A percentile compares a stretch with the other conserved stretches of the same genome.
phyloP scores from a whole-genome alignment of 2,888 invertebrate genomes.

The Tipula unca region DNA sequence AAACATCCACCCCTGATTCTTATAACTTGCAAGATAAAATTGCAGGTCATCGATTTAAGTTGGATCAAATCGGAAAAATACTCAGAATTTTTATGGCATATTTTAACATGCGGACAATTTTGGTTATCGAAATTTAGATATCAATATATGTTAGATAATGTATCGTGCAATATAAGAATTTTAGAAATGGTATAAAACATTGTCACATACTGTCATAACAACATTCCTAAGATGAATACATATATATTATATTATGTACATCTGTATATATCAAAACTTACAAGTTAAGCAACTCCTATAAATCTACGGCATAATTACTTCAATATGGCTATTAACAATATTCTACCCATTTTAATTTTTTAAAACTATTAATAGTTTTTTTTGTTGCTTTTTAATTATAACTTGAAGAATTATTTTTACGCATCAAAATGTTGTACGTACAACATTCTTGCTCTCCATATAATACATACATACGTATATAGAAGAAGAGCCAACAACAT shows the following conservation, averaged over 20 bases:
- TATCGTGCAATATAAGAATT: too few relatives aligned
- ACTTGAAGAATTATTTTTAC: constrained; percentile 14
- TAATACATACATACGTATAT: not conserved
- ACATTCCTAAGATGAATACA: not conserved
- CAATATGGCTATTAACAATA: not conserved
- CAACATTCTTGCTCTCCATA: not conserved
- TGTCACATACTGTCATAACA: not conserved
- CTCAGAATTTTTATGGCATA: too few relatives aligned
- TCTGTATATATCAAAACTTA: not conserved
- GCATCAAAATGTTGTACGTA: constrained; percentile 8
- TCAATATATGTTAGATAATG: too few relatives aligned
- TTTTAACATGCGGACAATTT: too few relatives aligned
- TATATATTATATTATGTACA: too few relatives aligned
- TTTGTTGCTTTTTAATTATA: constrained; percentile 14
- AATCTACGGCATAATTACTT: not conserved
- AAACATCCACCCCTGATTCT: too few relatives aligned
- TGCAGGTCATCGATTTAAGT: too few relatives aligned
- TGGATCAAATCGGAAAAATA: too few relatives aligned
- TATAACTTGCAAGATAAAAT: too few relatives aligned
- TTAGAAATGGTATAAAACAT: not conserved
- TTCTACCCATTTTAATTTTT: not conserved
- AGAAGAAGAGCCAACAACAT: not conserved
- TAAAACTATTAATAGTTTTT: not conserved
- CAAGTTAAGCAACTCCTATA: not conserved
- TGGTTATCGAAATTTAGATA: too few relatives aligned